These are phyloP conservation scores for Nephrotoma guestfalica DNA, from an alignment of 2,888 invertebrate species.

Conservation along the genomic window DNA sequence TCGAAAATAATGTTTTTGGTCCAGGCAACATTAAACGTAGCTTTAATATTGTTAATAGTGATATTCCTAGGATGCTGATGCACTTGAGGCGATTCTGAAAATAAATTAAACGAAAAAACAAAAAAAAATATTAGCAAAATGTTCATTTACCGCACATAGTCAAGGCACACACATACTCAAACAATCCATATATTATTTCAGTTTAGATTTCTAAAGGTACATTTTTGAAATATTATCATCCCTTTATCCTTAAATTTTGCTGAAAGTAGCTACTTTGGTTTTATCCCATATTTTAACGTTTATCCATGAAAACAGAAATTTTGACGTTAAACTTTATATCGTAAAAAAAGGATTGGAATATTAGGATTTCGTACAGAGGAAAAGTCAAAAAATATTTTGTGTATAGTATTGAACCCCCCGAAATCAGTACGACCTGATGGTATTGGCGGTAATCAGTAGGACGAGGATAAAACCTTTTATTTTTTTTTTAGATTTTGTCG, in stretches of 20 bases:
- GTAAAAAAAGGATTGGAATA: not conserved
- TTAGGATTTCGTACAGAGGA: not conserved
- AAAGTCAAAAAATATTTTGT: not conserved
- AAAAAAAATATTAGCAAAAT: not conserved
- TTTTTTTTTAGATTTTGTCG: not conserved
- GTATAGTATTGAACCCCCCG: not conserved
- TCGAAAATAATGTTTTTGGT: conserved; percentile 61
- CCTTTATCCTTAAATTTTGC: not conserved
- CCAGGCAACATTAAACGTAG: conserved; percentile 67
- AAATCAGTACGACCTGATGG: not conserved
- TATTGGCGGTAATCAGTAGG: not conserved
- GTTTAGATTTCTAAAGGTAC: not conserved
- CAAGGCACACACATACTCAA: not conserved
- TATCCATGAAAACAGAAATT: not conserved
- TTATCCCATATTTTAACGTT: not conserved
- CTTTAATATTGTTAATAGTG: conserved; percentile 52
- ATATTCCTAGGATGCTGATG: conserved; percentile 48
- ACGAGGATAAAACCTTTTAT: not conserved
- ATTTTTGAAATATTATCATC: not conserved
- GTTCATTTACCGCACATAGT: not conserved
- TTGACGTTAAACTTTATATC: not conserved
- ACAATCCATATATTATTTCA: not conserved
- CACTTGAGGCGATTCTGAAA: conserved; percentile 59
- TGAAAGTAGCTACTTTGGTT: not conserved
- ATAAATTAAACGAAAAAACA: conserved; percentile 12